phyloP scores from a whole-genome alignment of 2,888 invertebrate genomes.

The Nematopogon swammerdamellus region DNA sequence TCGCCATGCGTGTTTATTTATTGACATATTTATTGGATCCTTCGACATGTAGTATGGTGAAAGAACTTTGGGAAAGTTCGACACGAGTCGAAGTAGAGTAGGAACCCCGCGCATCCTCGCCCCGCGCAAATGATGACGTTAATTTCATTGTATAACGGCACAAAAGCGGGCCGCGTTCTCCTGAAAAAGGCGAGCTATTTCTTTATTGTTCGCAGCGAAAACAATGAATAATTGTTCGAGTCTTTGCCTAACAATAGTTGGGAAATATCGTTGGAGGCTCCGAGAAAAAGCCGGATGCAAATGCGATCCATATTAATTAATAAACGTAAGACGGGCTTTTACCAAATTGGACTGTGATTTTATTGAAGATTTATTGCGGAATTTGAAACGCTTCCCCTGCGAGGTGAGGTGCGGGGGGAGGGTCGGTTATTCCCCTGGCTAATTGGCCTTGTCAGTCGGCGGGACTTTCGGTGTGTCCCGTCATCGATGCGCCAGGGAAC shows the following conservation, averaged over 20 bases:
- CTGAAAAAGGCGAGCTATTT: slow-evolving; percentile 30
- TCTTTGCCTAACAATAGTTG: slow-evolving; percentile 57
- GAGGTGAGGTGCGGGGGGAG: neutral
- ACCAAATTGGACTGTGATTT: slow-evolving; percentile 57
- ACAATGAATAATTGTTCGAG: slow-evolving; percentile 28
- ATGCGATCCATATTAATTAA: slow-evolving; percentile 58
- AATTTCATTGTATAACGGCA: slow-evolving; percentile 32
- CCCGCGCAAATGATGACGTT: slow-evolving; percentile 40
- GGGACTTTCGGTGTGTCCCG: no score
- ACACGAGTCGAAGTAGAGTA: no score
- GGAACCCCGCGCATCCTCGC: slow-evolving; percentile 16
- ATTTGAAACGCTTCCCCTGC: slow-evolving; percentile 49
- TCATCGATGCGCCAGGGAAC: no score
- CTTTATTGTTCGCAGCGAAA: slow-evolving; percentile 26
- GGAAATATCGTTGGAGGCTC: slow-evolving; percentile 38
- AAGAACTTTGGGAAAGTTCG: no score
- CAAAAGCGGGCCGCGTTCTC: slow-evolving; percentile 23
- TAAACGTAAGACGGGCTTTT: slow-evolving; percentile 57
- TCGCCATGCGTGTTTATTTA: no score
- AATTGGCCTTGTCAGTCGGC: neutral
- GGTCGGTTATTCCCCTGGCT: neutral
- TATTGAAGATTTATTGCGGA: slow-evolving; percentile 54
- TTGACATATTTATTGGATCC: no score
- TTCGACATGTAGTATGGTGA: no score
- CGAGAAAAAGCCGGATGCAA: slow-evolving; percentile 57